A percentile compares a stretch with the other conserved stretches of the same genome.
These are phyloP conservation scores for Dunckerocampus dactyliophorus DNA, from an alignment of 2,113 vertebrate genomes.

Conservation along the genomic window DNA sequence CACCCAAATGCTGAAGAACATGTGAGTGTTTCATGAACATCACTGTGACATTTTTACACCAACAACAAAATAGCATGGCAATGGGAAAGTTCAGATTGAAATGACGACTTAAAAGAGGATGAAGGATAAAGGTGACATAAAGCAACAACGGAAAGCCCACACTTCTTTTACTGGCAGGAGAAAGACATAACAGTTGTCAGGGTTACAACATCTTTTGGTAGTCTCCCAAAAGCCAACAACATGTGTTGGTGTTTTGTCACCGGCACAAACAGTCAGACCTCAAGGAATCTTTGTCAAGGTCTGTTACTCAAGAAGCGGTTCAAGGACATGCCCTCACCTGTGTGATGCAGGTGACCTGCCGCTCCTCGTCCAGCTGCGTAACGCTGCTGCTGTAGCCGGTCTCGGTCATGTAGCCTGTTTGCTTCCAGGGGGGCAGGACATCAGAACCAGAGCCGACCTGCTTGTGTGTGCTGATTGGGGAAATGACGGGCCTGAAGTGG, in stretches of 20 bases:
- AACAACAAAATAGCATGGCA: no score
- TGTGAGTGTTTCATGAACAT: not conserved
- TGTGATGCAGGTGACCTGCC: constrained; percentile 38
- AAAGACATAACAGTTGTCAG: no score
- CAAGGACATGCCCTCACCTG: not conserved
- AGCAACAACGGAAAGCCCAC: no score
- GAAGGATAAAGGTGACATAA: no score
- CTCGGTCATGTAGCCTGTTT: constrained; percentile 77
- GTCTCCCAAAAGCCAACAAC: no score
- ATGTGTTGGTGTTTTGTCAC: no score
- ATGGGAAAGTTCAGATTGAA: no score
- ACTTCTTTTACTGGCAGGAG: no score
- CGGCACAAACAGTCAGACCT: no score
- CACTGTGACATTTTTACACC: not conserved
- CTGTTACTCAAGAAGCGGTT: no score
- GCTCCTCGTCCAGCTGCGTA: constrained; percentile 56
- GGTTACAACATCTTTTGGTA: no score
- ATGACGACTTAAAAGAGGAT: no score
- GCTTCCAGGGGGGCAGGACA: constrained; percentile 91
- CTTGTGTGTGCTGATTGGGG: constrained; percentile 77
- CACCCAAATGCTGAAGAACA: not conserved
- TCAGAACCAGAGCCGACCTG: constrained; percentile 58
- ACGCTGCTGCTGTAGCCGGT: constrained; percentile 71
- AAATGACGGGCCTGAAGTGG: constrained; percentile 85
- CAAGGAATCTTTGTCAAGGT: not conserved